Conservation (phyloP, 2,113 vertebrate genomes). For the Gavialis gangeticus region DNA sequence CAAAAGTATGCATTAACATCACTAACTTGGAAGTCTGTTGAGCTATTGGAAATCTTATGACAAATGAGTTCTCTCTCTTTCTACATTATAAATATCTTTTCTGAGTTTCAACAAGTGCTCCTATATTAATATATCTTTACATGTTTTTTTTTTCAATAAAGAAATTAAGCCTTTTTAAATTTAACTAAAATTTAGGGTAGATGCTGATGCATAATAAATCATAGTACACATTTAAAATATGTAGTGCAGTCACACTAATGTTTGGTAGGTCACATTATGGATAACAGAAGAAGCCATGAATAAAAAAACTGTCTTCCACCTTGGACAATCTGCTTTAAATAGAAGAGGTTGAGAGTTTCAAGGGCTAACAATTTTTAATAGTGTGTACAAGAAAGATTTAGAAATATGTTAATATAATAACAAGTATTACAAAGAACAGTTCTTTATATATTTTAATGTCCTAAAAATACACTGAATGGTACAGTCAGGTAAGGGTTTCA, state of each 20-base stretch:
- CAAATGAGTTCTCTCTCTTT: fast-evolving
- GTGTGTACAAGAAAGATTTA: not conserved
- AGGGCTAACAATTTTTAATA: not conserved
- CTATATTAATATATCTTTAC: not conserved
- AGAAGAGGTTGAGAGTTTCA: fast-evolving
- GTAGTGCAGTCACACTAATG: not conserved
- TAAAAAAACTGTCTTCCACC: fast-evolving
- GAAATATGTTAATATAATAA: not conserved
- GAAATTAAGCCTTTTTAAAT: not conserved
- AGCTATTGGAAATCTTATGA: not conserved
- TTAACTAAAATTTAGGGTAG: not conserved
- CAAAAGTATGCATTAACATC: not conserved
- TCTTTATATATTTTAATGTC: not conserved
- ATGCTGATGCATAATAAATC: too few relatives aligned
- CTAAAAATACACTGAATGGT: not conserved
- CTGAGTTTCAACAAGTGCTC: not conserved
- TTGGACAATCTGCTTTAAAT: not conserved
- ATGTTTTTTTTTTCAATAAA: not conserved
- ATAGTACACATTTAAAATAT: not conserved
- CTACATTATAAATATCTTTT: not conserved
- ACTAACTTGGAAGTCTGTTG: too few relatives aligned
- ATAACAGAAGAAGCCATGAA: not conserved
- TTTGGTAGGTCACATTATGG: not conserved
- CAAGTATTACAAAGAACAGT: not conserved
- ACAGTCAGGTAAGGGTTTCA: too few relatives aligned